Percentiles rank a stretch among this genome's conserved stretches.
These are phyloP conservation scores for Paracentrotus lividus DNA, from an alignment of 53 echinoderm and acorn worm species.

Conservation along the genomic window DNA sequence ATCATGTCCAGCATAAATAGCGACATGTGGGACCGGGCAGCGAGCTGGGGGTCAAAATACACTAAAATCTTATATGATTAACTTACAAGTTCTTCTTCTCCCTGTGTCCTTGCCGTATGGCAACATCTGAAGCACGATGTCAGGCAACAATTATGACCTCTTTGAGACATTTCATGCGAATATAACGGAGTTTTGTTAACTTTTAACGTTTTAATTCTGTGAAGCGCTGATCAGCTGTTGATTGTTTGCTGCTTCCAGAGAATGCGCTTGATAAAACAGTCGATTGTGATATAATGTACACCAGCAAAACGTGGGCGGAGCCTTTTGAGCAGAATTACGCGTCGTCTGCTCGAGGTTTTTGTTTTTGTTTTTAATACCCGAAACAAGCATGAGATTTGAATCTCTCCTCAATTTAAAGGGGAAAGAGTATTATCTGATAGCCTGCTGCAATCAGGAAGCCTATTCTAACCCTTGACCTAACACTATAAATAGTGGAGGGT, in stretches of 20 bases:
- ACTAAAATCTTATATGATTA: background rate
- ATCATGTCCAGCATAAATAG: background rate
- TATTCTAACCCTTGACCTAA: too few species aligned
- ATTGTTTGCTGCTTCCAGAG: background rate
- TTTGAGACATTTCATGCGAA: background rate
- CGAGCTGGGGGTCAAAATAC: background rate
- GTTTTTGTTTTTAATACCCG: background rate
- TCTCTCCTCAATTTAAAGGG: too few species aligned
- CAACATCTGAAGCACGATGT: slow-evolving; percentile 49
- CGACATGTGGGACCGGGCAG: background rate
- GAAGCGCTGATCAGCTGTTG: background rate
- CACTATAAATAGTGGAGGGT: too few species aligned
- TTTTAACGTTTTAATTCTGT: background rate
- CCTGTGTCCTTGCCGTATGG: background rate
- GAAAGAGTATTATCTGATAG: background rate
- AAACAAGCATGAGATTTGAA: too few species aligned
- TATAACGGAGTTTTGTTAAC: background rate
- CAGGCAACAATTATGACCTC: slow-evolving; percentile 33
- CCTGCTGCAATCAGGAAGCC: too few species aligned
- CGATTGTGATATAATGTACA: background rate
- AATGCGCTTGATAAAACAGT: too few species aligned
- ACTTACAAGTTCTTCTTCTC: slow-evolving; percentile 58
- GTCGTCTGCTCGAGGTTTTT: slow-evolving; percentile 13
- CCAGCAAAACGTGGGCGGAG: slow-evolving; percentile 24
- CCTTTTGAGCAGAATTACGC: background rate